phyloP scores from a whole-genome alignment of 2,888 invertebrate species.

The Eupithecia vulgata region DNA sequence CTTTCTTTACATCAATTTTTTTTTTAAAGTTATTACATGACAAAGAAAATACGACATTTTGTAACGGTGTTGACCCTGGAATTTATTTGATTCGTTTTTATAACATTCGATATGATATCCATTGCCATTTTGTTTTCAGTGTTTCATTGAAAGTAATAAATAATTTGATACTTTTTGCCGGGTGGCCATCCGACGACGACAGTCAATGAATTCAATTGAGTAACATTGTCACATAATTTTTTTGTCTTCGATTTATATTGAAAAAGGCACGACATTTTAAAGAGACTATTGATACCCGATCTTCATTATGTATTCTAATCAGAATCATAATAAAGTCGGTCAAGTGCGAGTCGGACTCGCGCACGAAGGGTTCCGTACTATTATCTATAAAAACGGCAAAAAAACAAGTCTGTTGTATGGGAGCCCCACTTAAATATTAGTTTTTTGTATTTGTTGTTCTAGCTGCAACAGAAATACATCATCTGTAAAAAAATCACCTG shows the following conservation, averaged over 20 bases:
- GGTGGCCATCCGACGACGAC: not conserved
- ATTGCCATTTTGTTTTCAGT: not conserved
- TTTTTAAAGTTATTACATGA: not conserved
- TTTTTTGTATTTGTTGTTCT: too few relatives aligned
- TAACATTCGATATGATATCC: not conserved
- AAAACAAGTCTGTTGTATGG: too few relatives aligned
- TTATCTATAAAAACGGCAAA: too few relatives aligned
- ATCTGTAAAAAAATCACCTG: too few relatives aligned
- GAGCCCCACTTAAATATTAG: too few relatives aligned
- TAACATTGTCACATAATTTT: not conserved
- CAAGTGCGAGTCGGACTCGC: too few relatives aligned
- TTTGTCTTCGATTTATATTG: not conserved
- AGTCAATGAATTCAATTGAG: not conserved
- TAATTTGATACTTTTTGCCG: slow-evolving; percentile 3
- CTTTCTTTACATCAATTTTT: not conserved
- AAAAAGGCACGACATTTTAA: not conserved
- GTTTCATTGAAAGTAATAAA: not conserved
- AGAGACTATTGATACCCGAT: not conserved
- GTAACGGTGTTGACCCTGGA: not conserved
- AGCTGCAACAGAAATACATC: too few relatives aligned
- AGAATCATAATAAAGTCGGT: too few relatives aligned
- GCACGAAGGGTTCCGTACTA: too few relatives aligned
- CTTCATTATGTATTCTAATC: not conserved
- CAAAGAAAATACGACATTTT: not conserved
- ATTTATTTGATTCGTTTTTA: not conserved